Evolutionary conservation across 92 coral and sea anemone species (phyloP), one percentile per base, ranked within the genome.

Genomic region (Hydrozoanthus gracilis): DNA sequence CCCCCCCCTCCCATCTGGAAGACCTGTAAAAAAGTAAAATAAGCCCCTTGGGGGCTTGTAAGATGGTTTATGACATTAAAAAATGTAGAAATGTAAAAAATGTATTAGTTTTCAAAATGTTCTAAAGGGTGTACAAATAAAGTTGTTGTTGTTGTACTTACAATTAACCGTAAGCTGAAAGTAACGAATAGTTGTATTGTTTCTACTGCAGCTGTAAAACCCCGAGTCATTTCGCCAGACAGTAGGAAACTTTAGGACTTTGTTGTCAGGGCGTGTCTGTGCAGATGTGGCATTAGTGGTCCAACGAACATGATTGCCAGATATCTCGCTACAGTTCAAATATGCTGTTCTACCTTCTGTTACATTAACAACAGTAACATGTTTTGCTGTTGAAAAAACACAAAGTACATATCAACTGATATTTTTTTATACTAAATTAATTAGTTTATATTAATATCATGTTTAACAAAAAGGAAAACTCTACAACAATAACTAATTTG

Each of bases 321-420:
- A 52, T 35, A 20, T n/a, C 14, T 11, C 49, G 39, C 67, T 76
- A 66, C 82, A 76, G 82, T 76, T 76, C 62, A 76, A 20, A 54
- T 7, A 16, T 35, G 66, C 82, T 27, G 8, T 27, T 12, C 12
- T 76, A 5, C 17, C 64, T 35, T 76, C 82, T 76, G 18, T 13
- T 54, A 45, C 82, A 51, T 12, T 76, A 11, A 76, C 82, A 7
- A n/a, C 27, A 12, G 82, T 52, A 20, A 76, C n/a, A 7, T 50
- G 3, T 76, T 39, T 52, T 54, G 64, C 82, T 76, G 73, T 68
- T 27, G 4, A 8, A 68, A 35, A 68, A 68, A 68, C n/a, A 64
- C 3, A 64, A 64, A 4, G 15, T 10, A 10, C 15, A 61, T 61
- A 3, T 61, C 35, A 64, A 15, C 6, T 4, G 8, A n/a, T 3